Conservation (phyloP, 2,888 invertebrate genomes). For the Ichneumoninae sp. region DNA sequence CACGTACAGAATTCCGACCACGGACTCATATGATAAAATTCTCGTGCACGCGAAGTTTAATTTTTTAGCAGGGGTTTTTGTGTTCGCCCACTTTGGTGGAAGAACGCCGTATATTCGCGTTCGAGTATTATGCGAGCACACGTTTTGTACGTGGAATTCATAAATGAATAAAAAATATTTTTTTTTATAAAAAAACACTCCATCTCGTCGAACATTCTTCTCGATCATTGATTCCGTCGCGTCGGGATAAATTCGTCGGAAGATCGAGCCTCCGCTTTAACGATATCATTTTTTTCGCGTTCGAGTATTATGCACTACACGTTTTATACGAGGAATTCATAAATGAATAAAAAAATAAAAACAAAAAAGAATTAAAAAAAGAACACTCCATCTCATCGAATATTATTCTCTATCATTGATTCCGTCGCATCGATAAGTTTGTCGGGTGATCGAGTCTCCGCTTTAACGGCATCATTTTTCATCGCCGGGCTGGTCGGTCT, state of each 20-base stretch:
- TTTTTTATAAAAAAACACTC: background rate
- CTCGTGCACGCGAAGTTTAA: conserved; percentile 3
- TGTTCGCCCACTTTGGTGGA: background rate
- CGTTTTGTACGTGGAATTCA: conserved; percentile 12
- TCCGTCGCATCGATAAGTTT: background rate
- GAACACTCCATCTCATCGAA: background rate
- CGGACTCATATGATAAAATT: conserved; percentile 12
- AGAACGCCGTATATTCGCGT: background rate
- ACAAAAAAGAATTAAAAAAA: background rate
- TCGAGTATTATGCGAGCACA: background rate
- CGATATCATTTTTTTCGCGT: background rate
- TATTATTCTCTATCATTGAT: conserved; percentile 12
- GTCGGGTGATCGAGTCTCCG: background rate
- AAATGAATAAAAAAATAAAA: background rate
- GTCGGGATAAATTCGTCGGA: background rate
- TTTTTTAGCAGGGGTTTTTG: background rate
- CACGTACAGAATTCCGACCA: background rate
- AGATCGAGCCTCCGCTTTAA: background rate
- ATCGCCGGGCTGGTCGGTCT: no score
- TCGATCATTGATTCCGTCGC: conserved; percentile 6
- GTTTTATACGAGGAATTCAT: conserved; percentile 6
- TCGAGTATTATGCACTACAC: background rate
- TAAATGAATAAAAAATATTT: background rate
- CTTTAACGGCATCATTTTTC: background rate
- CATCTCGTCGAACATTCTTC: background rate